phyloP scores from a whole-genome alignment of 2,113 vertebrate genomes.

The Carlito syrichta region DNA sequence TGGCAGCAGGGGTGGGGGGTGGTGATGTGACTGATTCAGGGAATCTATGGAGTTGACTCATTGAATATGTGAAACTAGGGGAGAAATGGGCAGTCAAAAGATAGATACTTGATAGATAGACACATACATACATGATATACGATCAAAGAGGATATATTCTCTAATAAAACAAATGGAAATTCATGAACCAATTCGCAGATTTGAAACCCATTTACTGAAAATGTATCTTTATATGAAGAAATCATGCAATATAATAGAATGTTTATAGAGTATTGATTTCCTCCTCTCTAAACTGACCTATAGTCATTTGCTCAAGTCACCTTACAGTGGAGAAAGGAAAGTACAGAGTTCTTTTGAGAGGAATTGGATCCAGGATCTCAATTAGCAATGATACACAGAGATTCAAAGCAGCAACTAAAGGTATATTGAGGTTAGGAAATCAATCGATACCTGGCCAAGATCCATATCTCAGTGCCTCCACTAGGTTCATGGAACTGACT shows the following conservation, averaged over 20 bases:
- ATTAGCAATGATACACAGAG: background rate
- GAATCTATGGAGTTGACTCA: background rate
- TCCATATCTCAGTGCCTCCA: background rate
- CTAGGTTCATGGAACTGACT: background rate
- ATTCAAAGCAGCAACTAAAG: background rate
- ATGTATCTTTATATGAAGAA: background rate
- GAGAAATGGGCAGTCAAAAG: background rate
- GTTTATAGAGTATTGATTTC: background rate
- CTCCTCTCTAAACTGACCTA: background rate
- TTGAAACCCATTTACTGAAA: background rate
- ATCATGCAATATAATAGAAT: background rate
- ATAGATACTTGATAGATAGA: background rate
- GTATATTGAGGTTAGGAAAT: background rate
- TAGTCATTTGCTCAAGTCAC: background rate
- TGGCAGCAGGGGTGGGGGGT: too few species aligned
- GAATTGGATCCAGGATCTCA: background rate
- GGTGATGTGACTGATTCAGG: background rate
- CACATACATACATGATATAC: background rate
- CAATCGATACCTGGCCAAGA: background rate
- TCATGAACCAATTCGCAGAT: background rate
- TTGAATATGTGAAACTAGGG: background rate
- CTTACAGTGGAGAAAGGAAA: background rate
- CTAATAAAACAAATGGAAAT: background rate
- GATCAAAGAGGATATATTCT: background rate
- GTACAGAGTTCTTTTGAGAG: background rate